These are phyloP conservation scores for Simalia tracyae DNA, from an alignment of 2,797 vertebrate genomes.

Conservation along the genomic window DNA sequence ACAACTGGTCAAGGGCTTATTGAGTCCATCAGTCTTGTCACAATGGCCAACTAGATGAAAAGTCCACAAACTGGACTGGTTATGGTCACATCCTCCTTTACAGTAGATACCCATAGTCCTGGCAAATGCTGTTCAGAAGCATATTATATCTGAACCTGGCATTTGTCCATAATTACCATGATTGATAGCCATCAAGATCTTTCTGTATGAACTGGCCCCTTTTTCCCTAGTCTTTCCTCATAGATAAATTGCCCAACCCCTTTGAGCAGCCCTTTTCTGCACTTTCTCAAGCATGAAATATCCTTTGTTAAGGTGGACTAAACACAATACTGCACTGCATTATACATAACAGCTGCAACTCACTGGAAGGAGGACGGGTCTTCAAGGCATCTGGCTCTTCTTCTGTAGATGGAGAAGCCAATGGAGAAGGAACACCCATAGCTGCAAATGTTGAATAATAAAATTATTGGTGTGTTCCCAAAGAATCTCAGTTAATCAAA, in stretches of 20 bases:
- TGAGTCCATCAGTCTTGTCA: not conserved
- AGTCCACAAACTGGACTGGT: not conserved
- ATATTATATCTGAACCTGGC: not conserved
- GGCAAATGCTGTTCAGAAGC: not conserved
- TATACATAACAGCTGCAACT: not conserved
- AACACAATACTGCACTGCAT: not conserved
- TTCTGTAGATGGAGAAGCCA: conserved; percentile 1
- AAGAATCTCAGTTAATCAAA: not conserved
- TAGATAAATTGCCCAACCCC: not conserved
- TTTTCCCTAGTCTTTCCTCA: not conserved
- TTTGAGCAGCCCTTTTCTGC: not conserved
- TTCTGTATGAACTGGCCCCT: not conserved
- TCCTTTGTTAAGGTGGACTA: not conserved
- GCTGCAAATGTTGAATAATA: not conserved
- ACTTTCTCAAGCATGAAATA: not conserved
- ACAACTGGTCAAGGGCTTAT: not conserved
- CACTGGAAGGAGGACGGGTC: not conserved
- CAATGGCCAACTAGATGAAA: not conserved
- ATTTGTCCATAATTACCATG: not conserved
- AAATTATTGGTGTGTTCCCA: not conserved
- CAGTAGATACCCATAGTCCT: too few species aligned
- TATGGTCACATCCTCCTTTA: not conserved
- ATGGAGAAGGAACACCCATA: not conserved
- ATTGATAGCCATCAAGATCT: not conserved
- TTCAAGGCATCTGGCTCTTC: not conserved